phyloP scores from a whole-genome alignment of 2,888 invertebrate genomes.

The Platerodrilus igneus region DNA sequence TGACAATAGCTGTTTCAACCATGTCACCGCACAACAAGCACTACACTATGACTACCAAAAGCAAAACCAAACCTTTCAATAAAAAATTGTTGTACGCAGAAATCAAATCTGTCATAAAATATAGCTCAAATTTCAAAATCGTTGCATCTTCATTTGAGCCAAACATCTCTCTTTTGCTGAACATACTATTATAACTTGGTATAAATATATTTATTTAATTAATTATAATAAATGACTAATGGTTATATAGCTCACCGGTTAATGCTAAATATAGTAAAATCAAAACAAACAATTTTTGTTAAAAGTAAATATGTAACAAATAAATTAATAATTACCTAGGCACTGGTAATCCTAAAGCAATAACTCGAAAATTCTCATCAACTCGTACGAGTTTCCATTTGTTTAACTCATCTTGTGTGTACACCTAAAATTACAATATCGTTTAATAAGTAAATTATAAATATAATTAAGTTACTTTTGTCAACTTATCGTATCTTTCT shows the following conservation, averaged over 20 bases:
- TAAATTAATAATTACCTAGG: slow-evolving; percentile 50
- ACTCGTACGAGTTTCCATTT: slow-evolving; percentile 88
- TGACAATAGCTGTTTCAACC: no score
- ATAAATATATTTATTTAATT: slow-evolving; percentile 7
- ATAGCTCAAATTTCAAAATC: no score
- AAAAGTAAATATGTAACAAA: neutral
- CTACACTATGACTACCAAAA: no score
- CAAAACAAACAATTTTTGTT: no score
- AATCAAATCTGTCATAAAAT: no score
- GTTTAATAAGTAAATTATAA: slow-evolving; percentile 10
- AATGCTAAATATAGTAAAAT: neutral
- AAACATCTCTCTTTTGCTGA: no score
- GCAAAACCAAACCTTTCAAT: no score
- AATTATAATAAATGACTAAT: slow-evolving; percentile 1
- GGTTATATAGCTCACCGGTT: no score
- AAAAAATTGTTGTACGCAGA: no score
- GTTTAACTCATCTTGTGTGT: slow-evolving; percentile 72
- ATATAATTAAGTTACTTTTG: slow-evolving; percentile 57
- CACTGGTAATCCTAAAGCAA: slow-evolving; percentile 87
- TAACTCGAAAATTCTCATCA: slow-evolving; percentile 86
- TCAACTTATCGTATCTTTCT: slow-evolving; percentile 80
- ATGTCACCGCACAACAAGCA: no score
- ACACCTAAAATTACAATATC: slow-evolving; percentile 64
- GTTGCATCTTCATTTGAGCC: no score
- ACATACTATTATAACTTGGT: slow-evolving; percentile 2